Percentiles rank a stretch among this genome's conserved stretches.
phyloP scores from a whole-genome alignment of 1,140 invertebrate species.

The Brachionus rubens region DNA sequence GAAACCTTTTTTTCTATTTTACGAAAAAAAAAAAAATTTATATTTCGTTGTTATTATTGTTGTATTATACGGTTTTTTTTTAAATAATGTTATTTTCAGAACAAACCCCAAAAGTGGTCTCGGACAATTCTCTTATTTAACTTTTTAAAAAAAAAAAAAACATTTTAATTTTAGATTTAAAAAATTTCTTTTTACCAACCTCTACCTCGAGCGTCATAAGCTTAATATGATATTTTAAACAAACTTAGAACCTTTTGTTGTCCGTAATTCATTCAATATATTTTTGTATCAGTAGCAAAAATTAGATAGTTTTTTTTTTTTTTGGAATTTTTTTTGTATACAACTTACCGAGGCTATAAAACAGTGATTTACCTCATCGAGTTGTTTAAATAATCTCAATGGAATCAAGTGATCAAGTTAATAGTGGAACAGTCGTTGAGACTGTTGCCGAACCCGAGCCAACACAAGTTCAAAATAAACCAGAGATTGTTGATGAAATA shows the following conservation, averaged over 20 bases:
- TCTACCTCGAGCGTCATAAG: no score
- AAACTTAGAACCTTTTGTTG: no score
- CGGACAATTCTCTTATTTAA: no score
- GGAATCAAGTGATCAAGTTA: slow-evolving; percentile 3
- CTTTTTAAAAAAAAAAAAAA: no score
- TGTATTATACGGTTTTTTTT: slow-evolving; percentile 15
- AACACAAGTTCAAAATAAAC: neutral
- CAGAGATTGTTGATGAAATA: neutral
- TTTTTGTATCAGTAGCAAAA: slow-evolving; percentile 1
- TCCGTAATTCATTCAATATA: slow-evolving; percentile 28
- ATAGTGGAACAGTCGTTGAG: neutral
- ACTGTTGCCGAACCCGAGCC: neutral
- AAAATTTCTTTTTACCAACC: no score
- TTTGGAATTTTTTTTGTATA: neutral
- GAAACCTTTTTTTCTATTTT: slow-evolving; percentile 17
- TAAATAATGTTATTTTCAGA: slow-evolving; percentile 27
- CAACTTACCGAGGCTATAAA: slow-evolving; percentile 21
- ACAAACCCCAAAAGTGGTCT: slow-evolving; percentile 39
- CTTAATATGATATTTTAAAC: no score
- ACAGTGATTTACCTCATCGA: slow-evolving; percentile 29
- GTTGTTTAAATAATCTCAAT: neutral
- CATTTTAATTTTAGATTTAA: no score
- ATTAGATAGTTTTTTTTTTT: slow-evolving; percentile 17
- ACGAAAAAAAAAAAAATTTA: neutral
- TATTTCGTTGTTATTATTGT: neutral